Percentiles rank a stretch among this genome's conserved stretches.
Conservation (phyloP, 2,113 vertebrate species). For the Antigone vipio region DNA sequence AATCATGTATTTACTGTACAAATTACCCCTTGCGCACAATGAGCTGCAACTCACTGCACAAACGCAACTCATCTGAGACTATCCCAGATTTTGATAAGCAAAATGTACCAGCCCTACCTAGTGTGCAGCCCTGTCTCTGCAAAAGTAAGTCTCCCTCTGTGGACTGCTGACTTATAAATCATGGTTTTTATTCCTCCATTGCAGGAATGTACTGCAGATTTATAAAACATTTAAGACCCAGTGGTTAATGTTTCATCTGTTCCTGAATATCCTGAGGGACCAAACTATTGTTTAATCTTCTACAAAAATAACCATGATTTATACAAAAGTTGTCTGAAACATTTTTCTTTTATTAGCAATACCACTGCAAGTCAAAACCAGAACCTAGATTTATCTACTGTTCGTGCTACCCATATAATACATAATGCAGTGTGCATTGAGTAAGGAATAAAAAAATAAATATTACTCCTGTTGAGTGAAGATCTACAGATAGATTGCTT, state of each 20-base stretch:
- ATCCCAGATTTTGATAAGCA: background rate
- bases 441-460: conserved; percentile 31
- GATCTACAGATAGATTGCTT: background rate
- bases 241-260: conserved; percentile 69
- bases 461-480: background rate
- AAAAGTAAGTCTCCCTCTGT: background rate
- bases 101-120: background rate
- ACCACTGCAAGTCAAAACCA: background rate
- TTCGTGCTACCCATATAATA: background rate
- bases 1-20: background rate
- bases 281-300: conserved; percentile 71
- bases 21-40: background rate
- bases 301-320: conserved; percentile 72
- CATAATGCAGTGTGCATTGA: background rate
- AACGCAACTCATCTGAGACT: background rate
- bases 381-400: conserved; percentile 56
- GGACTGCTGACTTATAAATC: conserved; percentile 58
- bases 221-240: conserved; percentile 25
- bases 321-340: conserved; percentile 44
- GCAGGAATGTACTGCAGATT: conserved; percentile 22
- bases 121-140: background rate
- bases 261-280: conserved; percentile 56
- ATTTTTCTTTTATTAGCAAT: conserved; percentile 29
- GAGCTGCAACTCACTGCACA: background rate
- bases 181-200: conserved; percentile 16